These are phyloP conservation scores for Xiphophorus birchmanni DNA, from an alignment of 2,797 vertebrate species.

Conservation along the genomic window DNA sequence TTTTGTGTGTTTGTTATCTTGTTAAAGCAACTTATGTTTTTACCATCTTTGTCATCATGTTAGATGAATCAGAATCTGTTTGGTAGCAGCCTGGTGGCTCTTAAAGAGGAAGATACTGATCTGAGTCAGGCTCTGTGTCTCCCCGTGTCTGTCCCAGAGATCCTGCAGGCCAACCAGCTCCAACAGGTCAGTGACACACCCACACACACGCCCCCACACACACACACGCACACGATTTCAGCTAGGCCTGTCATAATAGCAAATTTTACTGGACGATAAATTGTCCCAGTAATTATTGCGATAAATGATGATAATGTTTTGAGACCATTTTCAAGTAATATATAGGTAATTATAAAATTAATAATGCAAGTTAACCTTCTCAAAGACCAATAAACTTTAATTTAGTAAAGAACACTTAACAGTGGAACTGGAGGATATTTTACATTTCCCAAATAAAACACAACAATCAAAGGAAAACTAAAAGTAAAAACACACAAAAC, in stretches of 20 bases:
- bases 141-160: conserved; percentile 94
- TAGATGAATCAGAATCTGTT: conserved; percentile 98
- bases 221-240: background rate
- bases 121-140: conserved; percentile 96
- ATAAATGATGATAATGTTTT: no score
- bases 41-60: conserved; percentile 10
- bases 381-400: no score
- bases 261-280: no score
- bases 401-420: no score
- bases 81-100: conserved; percentile 93
- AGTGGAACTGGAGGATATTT: no score
- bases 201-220: background rate
- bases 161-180: conserved; percentile 97
- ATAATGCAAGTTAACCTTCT: no score
- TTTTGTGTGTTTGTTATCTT: background rate
- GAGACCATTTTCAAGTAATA: no score
- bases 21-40: background rate
- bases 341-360: no score
- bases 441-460: no score
- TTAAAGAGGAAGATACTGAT: conserved; percentile 96
- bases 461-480: no score
- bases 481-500: no score
- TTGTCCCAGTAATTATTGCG: no score
- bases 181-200: conserved; percentile 83
- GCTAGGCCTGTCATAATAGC: background rate